Evolutionary conservation across 2,888 invertebrate genomes (phyloP), one percentile per base, ranked within the genome.

Genomic region (Nemapogon koenigi): DNA sequence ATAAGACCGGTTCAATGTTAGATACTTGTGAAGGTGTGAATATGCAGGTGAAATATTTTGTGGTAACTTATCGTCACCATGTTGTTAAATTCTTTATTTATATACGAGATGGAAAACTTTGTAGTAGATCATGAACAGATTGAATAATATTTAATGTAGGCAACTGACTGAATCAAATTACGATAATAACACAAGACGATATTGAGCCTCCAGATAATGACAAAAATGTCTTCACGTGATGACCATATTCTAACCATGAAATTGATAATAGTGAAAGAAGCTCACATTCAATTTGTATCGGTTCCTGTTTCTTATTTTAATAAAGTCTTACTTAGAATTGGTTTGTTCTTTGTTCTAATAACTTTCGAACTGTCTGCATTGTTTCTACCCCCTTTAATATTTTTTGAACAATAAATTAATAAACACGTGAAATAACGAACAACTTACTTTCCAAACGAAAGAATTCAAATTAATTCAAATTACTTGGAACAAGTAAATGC

Each of bases 401-500:
- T 22, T 10, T 10, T 22, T 22, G 7, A 10, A 7, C 22, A 6
- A 7, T 10, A 22, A 22, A 22, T 7, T 22, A 7, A 10, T 10
- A 22, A 22, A 22, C 10, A 7, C 7, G 22, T 7, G 22, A 22
- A 22, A 22, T 7, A 22, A 22, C 6, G 10, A 22, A 6, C 7
- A 22, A 22, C 10, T 50, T 49, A 51, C 49, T 50, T 53, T 53
- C 50, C 47, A 46, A 44, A 43, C 50, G 52, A 60, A 67, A 64
- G 66, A 65, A 68, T 69, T 67, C 59, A 62, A 68, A 69, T 68
- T 68, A 67, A 68, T 68, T 68, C 59, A 67, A 68, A 67, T 68
- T 66, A 65, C 62, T 66, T 58, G 47, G 59, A 59, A 63, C 62
- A 67, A 57, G 55, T 56, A 57, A 71, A 69, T 67, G 71, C 68